phyloP scores from a whole-genome alignment of 30 jellyfish, hydroid and myxozoan species.

The Catostylus mosaicus region DNA sequence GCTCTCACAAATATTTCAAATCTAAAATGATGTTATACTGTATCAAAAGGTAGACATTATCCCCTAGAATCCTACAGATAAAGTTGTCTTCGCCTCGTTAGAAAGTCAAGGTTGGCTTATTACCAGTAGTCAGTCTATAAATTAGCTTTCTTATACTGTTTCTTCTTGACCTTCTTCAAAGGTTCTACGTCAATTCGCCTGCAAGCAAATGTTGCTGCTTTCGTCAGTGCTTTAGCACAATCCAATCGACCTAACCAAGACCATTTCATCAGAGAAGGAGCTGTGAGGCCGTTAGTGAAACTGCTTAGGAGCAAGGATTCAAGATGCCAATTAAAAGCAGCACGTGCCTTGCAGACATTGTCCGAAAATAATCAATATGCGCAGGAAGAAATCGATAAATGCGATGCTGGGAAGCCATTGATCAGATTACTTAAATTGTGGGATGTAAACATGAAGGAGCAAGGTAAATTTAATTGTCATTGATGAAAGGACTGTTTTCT shows the following conservation, averaged over 20 bases:
- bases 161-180: neutral
- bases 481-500: too few species aligned
- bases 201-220: conserved; percentile 76
- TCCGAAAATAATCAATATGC: conserved; percentile 59
- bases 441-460: conserved; percentile 74
- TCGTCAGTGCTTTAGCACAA: conserved; percentile 52
- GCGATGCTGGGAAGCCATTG: conserved; percentile 70
- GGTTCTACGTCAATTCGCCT: conserved; percentile 61
- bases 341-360: conserved; percentile 65
- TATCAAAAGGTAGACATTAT: too few species aligned
- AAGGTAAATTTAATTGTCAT: conserved; percentile 66
- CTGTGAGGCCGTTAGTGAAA: conserved; percentile 54
- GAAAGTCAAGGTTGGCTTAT: too few species aligned
- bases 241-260: conserved; percentile 60
- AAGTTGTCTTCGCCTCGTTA: too few species aligned
- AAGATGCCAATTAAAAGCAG: conserved; percentile 75
- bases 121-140: too few species aligned
- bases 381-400: conserved; percentile 65
- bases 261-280: conserved; percentile 39
- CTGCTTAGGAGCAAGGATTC: conserved; percentile 56
- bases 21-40: too few species aligned
- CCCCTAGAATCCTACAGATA: too few species aligned
- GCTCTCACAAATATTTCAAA: too few species aligned
- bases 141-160: too few species aligned
- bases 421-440: conserved; percentile 66